Base-by-base conservation (phyloP, 2,113 vertebrate genomes). In the Erythrolamprus reginae region DNA sequence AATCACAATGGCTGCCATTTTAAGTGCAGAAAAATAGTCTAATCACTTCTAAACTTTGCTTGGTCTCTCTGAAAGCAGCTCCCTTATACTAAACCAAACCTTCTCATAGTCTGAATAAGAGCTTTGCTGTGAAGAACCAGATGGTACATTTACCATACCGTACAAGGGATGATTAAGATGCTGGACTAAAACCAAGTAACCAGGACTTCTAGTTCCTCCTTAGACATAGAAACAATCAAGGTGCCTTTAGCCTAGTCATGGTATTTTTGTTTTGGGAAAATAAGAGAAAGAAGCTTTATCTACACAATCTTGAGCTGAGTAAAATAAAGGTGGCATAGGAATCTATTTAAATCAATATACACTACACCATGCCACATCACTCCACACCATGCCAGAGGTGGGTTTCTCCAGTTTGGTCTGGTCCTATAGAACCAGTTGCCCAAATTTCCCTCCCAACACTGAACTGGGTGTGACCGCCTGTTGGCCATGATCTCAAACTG, bases 1-100 rank as follows among this genome's bases (percentile, higher is more conserved):
- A 93, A 96, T 82, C 17, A 93, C 90, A 93, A 95, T 87, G 17
- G 87, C 28, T 89, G 26, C 88, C 92, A 89, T 92, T 92, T 91
- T 10, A 50, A 28, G n/a, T 1, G 92, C 55, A 56, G 70, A 15
- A 84, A 0, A 89, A 10, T 47, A 51, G 47, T 84, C 12, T 42
- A 61, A 88, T 3, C 1, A 23, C 8, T 93, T 92, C 93, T 5
- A 88, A 90, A 0, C n/a, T 91, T 94, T 93, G 77, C 84, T 84
- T 85, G 0, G 84, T 89, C 26, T 0, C 33, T 91, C 28, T 58
- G 5, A 86, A 90, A 84, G 77, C 0, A 89, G 89, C 58, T 82
- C n/a, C 88, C 6, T 28, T 91, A 0, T 50, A 70, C 89, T 3
- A 12, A 26, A 13, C 56, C 47, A 90, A 65, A 56, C 4, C 10